Base-by-base conservation (phyloP, 1,140 invertebrate species). In the Trissolcus basalis region DNA sequence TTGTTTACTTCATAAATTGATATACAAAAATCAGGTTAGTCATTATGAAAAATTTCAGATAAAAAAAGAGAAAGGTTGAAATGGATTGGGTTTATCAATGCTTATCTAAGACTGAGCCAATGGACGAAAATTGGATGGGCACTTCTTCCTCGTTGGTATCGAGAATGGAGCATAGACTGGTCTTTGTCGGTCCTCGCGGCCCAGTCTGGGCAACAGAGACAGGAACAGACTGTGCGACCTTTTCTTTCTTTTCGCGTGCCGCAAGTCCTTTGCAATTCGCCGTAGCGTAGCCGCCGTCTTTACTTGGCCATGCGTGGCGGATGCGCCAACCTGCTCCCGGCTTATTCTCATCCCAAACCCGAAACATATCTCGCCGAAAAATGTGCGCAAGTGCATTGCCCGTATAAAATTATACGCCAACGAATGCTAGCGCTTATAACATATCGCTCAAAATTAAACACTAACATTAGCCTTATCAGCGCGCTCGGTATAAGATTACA, bases 231-330 rank as follows among this genome's bases (percentile, higher is more conserved):
- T 14, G 50, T 43, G 49, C 58, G 47, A 74, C 73, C 73, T 79
- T 76, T 79, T 79, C 77, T 79, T 79, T 77, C 68, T 79, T 79
- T 79, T 76, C 77, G 77, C 77, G 77, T 79, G 77, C 77, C 77
- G 73, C 64, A 78, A 70, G 68, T 73, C 77, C 73, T 79, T 79
- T 79, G 65, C 68, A 59, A 75, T 76, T 69, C 73, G 69, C 73
- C 59, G 64, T 69, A 65, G 69, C 76, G 67, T 61, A 60, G 75
- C 75, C 63, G 75, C 75, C 75, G 68, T 63, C 68, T 65, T 63
- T 70, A 72, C 75, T 64, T 59, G 59, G 61, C 69, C 68, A 79
- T 76, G 77, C 72, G 69, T 76, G 72, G 77, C 68, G 67, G 77
- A 79, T 79, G 72, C 77, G 51, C 68, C 71, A 76, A 73, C 77